Evolutionary conservation across 2,113 vertebrate genomes (phyloP).

Genomic region (Helogale parvula): DNA sequence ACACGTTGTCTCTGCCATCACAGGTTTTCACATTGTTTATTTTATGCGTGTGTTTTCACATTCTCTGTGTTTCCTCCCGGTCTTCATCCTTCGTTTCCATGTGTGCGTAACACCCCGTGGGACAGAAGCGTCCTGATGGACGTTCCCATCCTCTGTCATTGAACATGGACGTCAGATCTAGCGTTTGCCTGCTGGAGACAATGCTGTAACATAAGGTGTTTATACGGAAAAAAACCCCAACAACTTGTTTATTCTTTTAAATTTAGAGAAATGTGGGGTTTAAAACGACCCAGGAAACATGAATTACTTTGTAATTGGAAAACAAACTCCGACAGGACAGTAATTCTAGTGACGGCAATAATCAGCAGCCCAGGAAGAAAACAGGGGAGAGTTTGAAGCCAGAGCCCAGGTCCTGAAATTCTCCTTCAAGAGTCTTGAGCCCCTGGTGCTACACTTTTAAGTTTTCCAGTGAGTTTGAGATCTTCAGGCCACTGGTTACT

Average conservation of each 20-base stretch:
- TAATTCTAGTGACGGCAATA: neutral
- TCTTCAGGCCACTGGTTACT: neutral
- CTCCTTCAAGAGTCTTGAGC: neutral
- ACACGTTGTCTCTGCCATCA: neutral
- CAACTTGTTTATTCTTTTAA: neutral
- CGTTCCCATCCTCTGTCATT: neutral
- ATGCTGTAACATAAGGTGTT: neutral
- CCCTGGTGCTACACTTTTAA: neutral
- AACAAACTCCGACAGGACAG: neutral
- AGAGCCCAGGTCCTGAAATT: neutral
- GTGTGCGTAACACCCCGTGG: rapidly evolving
- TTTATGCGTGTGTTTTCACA: neutral
- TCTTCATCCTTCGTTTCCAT: neutral
- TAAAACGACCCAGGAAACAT: neutral
- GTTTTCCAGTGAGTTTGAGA: neutral
- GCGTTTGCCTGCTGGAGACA: neutral
- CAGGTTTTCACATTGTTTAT: too few species aligned
- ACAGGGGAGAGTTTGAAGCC: neutral
- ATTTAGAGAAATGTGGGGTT: neutral
- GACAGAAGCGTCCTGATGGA: neutral
- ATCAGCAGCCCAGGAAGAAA: neutral
- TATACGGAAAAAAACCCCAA: neutral
- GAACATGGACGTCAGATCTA: neutral
- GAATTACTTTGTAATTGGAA: neutral
- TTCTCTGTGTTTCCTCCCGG: neutral